Evolutionary conservation across 2,888 invertebrate species (phyloP), one percentile per base, ranked within the genome.

Genomic region (Oscheius sp.): DNA sequence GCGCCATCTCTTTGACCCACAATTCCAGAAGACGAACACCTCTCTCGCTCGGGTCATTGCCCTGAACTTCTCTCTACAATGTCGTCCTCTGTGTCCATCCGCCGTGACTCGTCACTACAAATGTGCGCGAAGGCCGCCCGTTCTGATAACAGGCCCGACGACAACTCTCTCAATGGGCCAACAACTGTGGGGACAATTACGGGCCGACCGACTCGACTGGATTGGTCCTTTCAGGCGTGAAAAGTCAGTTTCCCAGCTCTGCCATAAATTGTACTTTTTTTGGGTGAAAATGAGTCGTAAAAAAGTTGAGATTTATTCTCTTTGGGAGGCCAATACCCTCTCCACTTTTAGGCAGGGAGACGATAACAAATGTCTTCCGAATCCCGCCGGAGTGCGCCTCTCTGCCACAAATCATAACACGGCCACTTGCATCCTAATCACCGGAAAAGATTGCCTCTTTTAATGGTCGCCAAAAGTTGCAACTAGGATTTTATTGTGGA

Each of bases 111-210:
- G 31, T 25, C 48, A 20, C 27, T 34, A 57, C 57, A 57, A 57
- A 57, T 57, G 57, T 37, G 39, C 57, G 52, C 57, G 57, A 57
- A 57, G 57, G 57, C 57, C 57, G n/a, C n/a, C n/a, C n/a, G 23
- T 37, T 37, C 55, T 37, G 37, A 33, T 55, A 33, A 34, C 55
- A 34, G 52, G 52, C 25, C 25, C 52, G n/a, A n/a, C n/a, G n/a
- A n/a, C n/a, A n/a, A n/a, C n/a, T 12, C 50, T 52, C 34, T 37
- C 23, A 57, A 57, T 37, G 20, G 57, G 37, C 34, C 33, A 55
- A 55, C 34, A 37, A 37, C n/a, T n/a, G n/a, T n/a, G n/a, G 55
- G 34, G 23, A 57, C 57, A 57, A 57, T 57, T 57, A 57, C 34
- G 57, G 57, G 23, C 57, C 17, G 37, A n/a, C 20, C 27, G n/a